Conservation (phyloP, 1,140 invertebrate species). For the Brachionus manjavacas region DNA sequence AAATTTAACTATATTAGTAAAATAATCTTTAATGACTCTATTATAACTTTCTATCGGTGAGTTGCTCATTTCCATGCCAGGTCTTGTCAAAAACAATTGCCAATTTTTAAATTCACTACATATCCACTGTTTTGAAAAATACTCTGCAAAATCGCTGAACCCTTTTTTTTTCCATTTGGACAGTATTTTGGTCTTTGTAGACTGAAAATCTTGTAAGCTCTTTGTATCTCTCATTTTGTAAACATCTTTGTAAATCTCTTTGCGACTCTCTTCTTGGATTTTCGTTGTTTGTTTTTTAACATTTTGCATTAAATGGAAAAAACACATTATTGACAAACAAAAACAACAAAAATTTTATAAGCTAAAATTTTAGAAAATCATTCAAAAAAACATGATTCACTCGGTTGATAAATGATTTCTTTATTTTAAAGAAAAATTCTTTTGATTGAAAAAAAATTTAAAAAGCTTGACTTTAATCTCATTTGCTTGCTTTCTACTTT, state of each 20-base stretch:
- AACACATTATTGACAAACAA: not conserved
- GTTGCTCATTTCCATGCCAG: not conserved
- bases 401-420: not conserved
- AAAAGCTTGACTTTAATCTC: not conserved
- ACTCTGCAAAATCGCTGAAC: too few relatives aligned
- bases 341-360: not conserved
- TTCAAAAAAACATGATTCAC: not conserved
- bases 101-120: too few relatives aligned
- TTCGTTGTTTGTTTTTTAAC: too few relatives aligned
- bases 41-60: not conserved
- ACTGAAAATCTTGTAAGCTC: too few relatives aligned
- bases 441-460: not conserved
- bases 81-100: too few relatives aligned
- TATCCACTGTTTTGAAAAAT: too few relatives aligned
- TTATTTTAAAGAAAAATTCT: not conserved
- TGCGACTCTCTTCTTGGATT: too few relatives aligned
- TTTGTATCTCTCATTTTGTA: too few relatives aligned
- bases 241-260: too few relatives aligned
- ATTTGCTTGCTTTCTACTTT: not conserved
- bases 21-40: not conserved
- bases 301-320: too few relatives aligned
- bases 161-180: too few relatives aligned
- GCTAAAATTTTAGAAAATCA: not conserved
- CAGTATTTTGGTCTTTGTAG: too few relatives aligned
- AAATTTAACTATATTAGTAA: not conserved